phyloP scores from a whole-genome alignment of 2,113 vertebrate genomes.

The Phrynosoma blainvillii region DNA sequence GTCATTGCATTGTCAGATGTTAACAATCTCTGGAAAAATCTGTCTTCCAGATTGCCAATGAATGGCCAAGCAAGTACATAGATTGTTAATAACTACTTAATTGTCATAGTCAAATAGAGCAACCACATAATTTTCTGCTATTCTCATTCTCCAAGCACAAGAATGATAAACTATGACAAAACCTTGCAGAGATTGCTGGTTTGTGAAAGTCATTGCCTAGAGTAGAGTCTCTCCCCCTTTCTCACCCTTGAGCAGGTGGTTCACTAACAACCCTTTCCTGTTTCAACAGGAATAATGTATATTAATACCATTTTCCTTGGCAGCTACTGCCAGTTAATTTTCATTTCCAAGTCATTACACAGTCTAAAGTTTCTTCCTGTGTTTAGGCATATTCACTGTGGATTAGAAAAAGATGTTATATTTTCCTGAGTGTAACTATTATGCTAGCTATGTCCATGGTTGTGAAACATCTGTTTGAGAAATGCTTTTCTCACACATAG shows the following conservation, averaged over 20 bases:
- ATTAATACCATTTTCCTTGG: slow-evolving; percentile 40
- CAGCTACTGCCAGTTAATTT: slow-evolving; percentile 46
- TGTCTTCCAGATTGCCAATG: slow-evolving; percentile 63
- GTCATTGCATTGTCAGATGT: slow-evolving; percentile 59
- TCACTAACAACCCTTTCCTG: slow-evolving; percentile 36
- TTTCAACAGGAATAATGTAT: slow-evolving; percentile 44
- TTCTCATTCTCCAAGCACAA: slow-evolving; percentile 61
- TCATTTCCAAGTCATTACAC: slow-evolving; percentile 35
- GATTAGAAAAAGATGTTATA: not conserved
- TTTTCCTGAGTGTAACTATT: slow-evolving; percentile 33
- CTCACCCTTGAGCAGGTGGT: slow-evolving; percentile 38
- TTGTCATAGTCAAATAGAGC: slow-evolving; percentile 61
- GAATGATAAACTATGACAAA: slow-evolving; percentile 57
- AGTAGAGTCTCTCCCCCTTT: slow-evolving; percentile 22
- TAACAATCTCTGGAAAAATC: slow-evolving; percentile 64
- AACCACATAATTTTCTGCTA: slow-evolving; percentile 63
- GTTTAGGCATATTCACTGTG: slow-evolving; percentile 32
- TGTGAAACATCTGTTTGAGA: slow-evolving; percentile 29
- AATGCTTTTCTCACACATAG: fast-evolving
- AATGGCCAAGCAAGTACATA: slow-evolving; percentile 58
- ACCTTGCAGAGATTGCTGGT: slow-evolving; percentile 15
- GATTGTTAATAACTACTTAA: slow-evolving; percentile 69
- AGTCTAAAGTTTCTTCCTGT: slow-evolving; percentile 51
- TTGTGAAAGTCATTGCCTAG: slow-evolving; percentile 45
- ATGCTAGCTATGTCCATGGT: not conserved